phyloP scores from a whole-genome alignment of 1,140 invertebrate species.

The Sitodiplosis mosellana region DNA sequence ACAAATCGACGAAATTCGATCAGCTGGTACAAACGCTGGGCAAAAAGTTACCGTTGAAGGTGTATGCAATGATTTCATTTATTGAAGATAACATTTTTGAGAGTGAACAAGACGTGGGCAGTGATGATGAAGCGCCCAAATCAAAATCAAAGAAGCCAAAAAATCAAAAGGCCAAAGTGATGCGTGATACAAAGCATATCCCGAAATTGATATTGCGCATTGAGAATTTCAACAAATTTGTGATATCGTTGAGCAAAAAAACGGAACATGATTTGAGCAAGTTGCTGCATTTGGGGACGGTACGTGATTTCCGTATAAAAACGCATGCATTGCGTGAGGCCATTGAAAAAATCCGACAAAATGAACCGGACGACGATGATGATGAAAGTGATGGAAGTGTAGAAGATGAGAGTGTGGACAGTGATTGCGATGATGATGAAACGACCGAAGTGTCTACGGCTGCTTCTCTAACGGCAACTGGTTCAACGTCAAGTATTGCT shows the following conservation, averaged over 20 bases:
- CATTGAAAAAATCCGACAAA: constrained; percentile 22
- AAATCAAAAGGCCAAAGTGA: constrained; percentile 31
- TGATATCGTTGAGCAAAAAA: constrained; percentile 35
- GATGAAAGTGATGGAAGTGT: background rate
- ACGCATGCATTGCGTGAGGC: constrained; percentile 27
- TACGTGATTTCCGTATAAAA: constrained; percentile 35
- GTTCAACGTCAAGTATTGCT: no score
- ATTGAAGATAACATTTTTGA: constrained; percentile 30
- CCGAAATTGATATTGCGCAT: constrained; percentile 36
- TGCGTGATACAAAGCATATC: constrained; percentile 35
- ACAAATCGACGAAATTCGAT: constrained; percentile 29
- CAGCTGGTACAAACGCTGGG: constrained; percentile 32
- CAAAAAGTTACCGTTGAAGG: constrained; percentile 29
- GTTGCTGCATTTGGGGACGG: constrained; percentile 31
- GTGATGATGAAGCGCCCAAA: constrained; percentile 5
- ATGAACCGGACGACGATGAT: constrained; percentile 12
- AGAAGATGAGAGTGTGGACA: background rate
- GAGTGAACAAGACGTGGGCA: constrained; percentile 5
- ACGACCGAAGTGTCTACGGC: background rate
- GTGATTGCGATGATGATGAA: background rate
- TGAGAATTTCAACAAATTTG: constrained; percentile 36
- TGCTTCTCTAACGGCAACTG: background rate
- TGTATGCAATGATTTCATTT: constrained; percentile 33
- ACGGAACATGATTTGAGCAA: constrained; percentile 31
- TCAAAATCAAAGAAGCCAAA: constrained; percentile 17